Evolutionary conservation across 37 sponge, comb jelly and placozoan species (phyloP), one percentile per base, ranked within the genome.

Genomic region (Hormiphora californensis): DNA sequence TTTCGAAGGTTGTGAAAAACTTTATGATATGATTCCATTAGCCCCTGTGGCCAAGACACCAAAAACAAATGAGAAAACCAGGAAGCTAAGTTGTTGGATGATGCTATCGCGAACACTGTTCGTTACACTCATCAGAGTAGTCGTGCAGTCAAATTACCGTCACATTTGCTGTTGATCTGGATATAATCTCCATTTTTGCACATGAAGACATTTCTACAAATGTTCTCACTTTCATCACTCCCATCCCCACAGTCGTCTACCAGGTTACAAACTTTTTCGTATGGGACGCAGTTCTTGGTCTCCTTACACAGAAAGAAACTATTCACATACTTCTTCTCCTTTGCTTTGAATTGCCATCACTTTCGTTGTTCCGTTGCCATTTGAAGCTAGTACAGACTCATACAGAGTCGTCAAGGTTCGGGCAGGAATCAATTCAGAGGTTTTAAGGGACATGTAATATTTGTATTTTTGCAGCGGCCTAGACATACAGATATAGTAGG

Each of bases 191-290:
- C 28, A 5, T 22, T 32, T 3, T 1, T 41, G 44, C 81, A 73
- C 19, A 19, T 41, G 38, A 73, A 73, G 27, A 43, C 46, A 40
- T 73, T 73, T 40, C 28, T 73, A 28, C 81, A 73, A 21, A 5
- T 38, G 12, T n/a, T 33, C n/a, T n/a, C n/a, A 19, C 27, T 30
- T 17, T 73, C 81, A 73, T 73, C 81, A 28, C 46, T 43, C n/a
- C 81, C 81, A 41, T 73, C 81, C 1, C 28, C 81, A 39, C 81
- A 73, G 25, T 73, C 81, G 38, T 73, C n/a, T 3, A 73, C 46
- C 12, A 73, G 67, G 35, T 65, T 38, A 28, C 67, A 65, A 1
- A 65, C 67, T 65, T 65, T 11, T 15, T 35, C 32, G 38, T 65
- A 65, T 31, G 21, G 31, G 37, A 65, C 2, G 17, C 67, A 65